A percentile compares a stretch with the other conserved stretches of the same genome.
These are phyloP conservation scores for Ophioninae sp. DNA, from an alignment of 2,888 invertebrate species.

Conservation along the genomic window DNA sequence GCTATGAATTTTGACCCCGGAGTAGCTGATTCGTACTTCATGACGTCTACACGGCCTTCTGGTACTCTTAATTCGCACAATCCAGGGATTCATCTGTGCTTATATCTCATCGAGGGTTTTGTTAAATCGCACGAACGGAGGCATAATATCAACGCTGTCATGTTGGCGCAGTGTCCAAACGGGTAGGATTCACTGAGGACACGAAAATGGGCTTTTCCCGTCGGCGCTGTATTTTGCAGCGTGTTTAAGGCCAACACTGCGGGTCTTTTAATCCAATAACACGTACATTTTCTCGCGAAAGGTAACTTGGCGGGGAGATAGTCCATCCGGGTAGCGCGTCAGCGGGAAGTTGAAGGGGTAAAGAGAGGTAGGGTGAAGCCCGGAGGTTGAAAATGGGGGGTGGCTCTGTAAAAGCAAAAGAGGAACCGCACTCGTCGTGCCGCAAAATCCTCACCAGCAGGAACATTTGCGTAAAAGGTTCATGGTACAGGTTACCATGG, in stretches of 20 bases:
- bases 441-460: constrained; percentile 68
- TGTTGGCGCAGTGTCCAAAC: constrained; percentile 12
- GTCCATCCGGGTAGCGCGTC: constrained; percentile 28
- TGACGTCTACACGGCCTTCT: neutral
- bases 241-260: constrained; percentile 52
- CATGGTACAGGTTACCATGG: constrained; percentile 54
- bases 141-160: constrained; percentile 46
- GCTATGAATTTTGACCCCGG: too few relatives aligned
- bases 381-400: neutral
- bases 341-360: constrained; percentile 51
- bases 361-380: neutral
- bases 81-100: neutral
- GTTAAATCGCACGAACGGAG: constrained; percentile 40
- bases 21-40: constrained; percentile 12
- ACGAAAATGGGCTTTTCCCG: constrained; percentile 39
- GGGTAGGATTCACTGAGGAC: neutral
- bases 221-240: constrained; percentile 12
- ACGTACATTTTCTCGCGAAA: constrained; percentile 45
- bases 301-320: constrained; percentile 44
- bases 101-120: constrained; percentile 28
- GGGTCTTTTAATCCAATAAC: constrained; percentile 62
- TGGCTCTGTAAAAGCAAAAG: constrained; percentile 59
- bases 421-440: constrained; percentile 63
- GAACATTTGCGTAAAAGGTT: constrained; percentile 61
- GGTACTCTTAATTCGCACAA: constrained; percentile 30